Evolutionary conservation across 92 coral and sea anemone species (phyloP).

Genomic region (Palythoa grandis): DNA sequence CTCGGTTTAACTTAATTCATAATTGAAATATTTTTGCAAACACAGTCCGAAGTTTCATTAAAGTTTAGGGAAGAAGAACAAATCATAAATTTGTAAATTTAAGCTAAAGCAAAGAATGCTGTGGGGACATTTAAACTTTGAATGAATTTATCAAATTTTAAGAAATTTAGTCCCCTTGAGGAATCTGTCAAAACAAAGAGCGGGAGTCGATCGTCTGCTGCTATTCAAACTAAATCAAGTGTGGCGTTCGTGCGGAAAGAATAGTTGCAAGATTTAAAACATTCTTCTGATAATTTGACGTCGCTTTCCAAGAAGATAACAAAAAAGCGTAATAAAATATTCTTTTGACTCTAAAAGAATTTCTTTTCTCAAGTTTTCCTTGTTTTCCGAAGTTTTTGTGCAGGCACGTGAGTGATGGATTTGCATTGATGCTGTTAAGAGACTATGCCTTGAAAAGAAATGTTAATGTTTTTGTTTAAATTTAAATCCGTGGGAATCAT

Average conservation of each 20-base stretch:
- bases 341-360: not conserved
- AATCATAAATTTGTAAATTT: not conserved
- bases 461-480: not conserved
- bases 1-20: not conserved
- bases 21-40: not conserved
- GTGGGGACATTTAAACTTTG: not conserved
- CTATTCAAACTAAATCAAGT: conserved; percentile 27
- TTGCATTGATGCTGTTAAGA: not conserved
- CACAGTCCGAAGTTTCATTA: too few relatives aligned
- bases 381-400: not conserved
- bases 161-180: conserved; percentile 15
- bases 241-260: not conserved
- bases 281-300: not conserved
- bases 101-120: not conserved
- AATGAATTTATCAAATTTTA: conserved; percentile 23
- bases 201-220: not conserved
- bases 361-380: not conserved
- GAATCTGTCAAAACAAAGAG: conserved; percentile 3
- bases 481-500: conserved; percentile 6
- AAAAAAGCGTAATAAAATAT: not conserved
- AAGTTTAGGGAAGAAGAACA: not conserved
- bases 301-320: not conserved
- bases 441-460: not conserved
- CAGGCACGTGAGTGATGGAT: not conserved
- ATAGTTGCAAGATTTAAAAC: not conserved